Base-by-base conservation (phyloP, 1,140 invertebrate genomes). In the Pissodes strobi region DNA sequence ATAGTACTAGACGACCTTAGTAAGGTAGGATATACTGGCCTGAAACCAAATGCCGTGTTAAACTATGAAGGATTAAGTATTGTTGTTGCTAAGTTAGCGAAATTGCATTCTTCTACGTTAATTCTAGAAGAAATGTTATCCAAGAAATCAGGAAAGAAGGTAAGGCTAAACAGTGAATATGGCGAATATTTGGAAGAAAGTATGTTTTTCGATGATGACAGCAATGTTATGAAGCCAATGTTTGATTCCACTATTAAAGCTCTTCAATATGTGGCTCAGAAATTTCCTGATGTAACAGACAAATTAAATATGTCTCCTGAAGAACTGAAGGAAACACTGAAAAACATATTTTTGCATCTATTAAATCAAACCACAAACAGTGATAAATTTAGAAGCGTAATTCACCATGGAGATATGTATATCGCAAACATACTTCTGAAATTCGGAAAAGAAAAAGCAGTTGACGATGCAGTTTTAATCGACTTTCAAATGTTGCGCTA, bases 401-500 rank as follows among this genome's bases (percentile, higher is more conserved):
- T 60, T 25, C 18, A 22, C 38, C 58, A 60, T 39, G 58, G 58
- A 21, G 45, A 60, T 34, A 25, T 45, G 13, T 46, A 58, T n/a
- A 12, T 58, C n/a, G 38, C 13, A 13, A 58, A 58, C 17, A 38
- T 39, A 6, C 58, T 60, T 21, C 4, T 60, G 5, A 60, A 60
- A 51, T 13, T 10, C 3, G 10, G 17, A 9, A 2, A 38, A 15
- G 23, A 38, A 13, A 41, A 34, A 8, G 8, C 12, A 17, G 10
- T 39, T 4, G 15, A 6, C 8, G n/a, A 60, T 10, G 45, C 12
- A 17, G 38, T 15, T 17, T n/a, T 60, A 2, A 22, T 60, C 6
- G 58, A 60, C 23, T 60, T 60, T 51, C 58, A 60, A 51, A 41
- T 60, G 12, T 17, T 60, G 5, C 17, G 46, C 12, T 60, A 49